Evolutionary conservation across 2,113 vertebrate genomes (phyloP), one percentile per base, ranked within the genome.

Genomic region (Pelobates fuscus): DNA sequence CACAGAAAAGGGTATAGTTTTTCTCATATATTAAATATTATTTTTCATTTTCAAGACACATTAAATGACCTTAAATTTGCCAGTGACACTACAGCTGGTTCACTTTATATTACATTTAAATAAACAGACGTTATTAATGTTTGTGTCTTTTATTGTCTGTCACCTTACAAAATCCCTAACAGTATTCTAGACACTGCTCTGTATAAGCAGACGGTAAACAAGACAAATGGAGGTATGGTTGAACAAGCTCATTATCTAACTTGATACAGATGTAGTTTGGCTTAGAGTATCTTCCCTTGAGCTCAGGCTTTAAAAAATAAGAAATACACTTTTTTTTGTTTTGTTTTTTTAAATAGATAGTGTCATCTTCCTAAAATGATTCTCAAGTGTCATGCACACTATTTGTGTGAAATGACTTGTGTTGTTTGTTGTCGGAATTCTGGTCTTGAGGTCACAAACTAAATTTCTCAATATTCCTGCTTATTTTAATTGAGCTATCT

Each of bases 21-120:
- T 25, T n/a, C 70, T 61, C 41, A 37, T 60, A 37, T 60, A 67
- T 52, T 68, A 68, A 68, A 77, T n/a, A 77, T 32, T 52, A 41
- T 60, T 52, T 61, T 67, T 68, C 64, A 68, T 68, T 67, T 68
- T 37, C 21, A 30, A 68, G 55, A 41, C 57, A 29, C 41, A 67
- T 61, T 76, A 67, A 76, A 76, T 68, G 67, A 67, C 57, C 41
- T n/a, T 10, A 37, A 41, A 52, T 44, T 43, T 24, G 41, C 68
- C 20, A 41, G 32, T 68, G 73, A 46, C 49, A 24, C 49, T 46
- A 49, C 24, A 37, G 23, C 21, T 23, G 2, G 11, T 18, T 58
- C 30, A 46, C 23, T 52, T 26, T 67, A 61, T 59, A 67, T 67
- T 61, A 68, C 26, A 26, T 68, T 76, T 60, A 67, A 60, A 67